Conservation (phyloP, 2,888 invertebrate species). For the Ganaspis brasiliensis region DNA sequence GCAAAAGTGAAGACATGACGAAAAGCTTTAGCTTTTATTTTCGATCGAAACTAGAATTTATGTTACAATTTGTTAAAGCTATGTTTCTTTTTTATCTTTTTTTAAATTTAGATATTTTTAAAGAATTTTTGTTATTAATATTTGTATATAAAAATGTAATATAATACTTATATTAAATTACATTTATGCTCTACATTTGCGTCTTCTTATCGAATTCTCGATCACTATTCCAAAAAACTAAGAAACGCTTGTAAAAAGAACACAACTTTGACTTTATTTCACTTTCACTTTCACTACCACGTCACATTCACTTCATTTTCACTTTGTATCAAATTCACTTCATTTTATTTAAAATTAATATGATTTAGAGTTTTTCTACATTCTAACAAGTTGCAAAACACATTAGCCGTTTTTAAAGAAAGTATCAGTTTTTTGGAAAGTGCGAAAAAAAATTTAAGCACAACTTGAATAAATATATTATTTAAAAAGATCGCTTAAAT, state of each 20-base stretch:
- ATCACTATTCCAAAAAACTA: background rate
- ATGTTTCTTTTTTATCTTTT: background rate
- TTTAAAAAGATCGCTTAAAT: too few relatives aligned
- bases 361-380: too few relatives aligned
- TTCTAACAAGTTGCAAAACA: too few relatives aligned
- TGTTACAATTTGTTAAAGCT: conserved; percentile 2
- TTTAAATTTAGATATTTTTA: background rate
- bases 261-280: background rate
- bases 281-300: too few relatives aligned
- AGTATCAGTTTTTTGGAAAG: too few relatives aligned
- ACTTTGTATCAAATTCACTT: too few relatives aligned
- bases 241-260: background rate
- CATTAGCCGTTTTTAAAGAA: too few relatives aligned
- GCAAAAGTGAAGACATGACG: background rate
- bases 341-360: too few relatives aligned
- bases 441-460: too few relatives aligned
- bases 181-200: background rate
- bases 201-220: background rate
- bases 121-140: background rate
- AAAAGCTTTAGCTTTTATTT: background rate
- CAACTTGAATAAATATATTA: too few relatives aligned
- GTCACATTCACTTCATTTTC: too few relatives aligned
- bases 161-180: background rate
- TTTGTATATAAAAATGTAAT: background rate
- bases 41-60: conserved; percentile 12